phyloP scores from a whole-genome alignment of 2,888 invertebrate species.

The Pyrocoelia pectoralis region DNA sequence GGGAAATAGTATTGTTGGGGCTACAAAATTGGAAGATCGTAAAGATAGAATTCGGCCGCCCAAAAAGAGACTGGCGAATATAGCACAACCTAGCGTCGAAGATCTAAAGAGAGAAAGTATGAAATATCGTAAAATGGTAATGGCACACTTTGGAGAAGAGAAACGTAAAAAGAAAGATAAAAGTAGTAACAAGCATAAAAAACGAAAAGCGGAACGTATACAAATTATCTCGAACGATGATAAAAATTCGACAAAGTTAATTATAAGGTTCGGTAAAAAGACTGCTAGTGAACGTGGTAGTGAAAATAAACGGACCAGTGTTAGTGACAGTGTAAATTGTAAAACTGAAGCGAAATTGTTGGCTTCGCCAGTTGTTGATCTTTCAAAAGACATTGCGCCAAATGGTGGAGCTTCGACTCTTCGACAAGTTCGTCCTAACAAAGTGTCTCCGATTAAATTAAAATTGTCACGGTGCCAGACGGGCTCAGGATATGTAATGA shows the following conservation, averaged over 20 bases:
- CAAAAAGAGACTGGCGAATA: slow-evolving; percentile 74
- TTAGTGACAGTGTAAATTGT: slow-evolving; percentile 28
- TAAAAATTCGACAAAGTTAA: slow-evolving; percentile 68
- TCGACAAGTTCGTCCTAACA: slow-evolving; percentile 69
- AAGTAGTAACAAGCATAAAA: slow-evolving; percentile 64
- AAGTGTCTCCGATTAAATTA: slow-evolving; percentile 82
- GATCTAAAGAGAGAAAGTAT: slow-evolving; percentile 85
- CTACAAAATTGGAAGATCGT: slow-evolving; percentile 59
- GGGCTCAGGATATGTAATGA: slow-evolving; percentile 75
- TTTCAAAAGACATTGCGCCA: slow-evolving; percentile 21
- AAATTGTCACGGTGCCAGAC: slow-evolving; percentile 84
- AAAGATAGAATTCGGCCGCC: slow-evolving; percentile 73
- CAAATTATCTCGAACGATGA: slow-evolving; percentile 66
- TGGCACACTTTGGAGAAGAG: slow-evolving; percentile 82
- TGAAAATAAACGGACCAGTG: slow-evolving; percentile 47
- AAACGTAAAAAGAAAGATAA: slow-evolving; percentile 66
- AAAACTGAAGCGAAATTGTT: slow-evolving; percentile 19
- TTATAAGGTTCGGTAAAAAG: slow-evolving; percentile 43
- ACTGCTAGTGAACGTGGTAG: slow-evolving; percentile 33
- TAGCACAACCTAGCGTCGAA: slow-evolving; percentile 76
- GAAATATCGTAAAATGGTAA: slow-evolving; percentile 84
- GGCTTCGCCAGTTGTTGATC: slow-evolving; percentile 21
- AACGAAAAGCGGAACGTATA: slow-evolving; percentile 63
- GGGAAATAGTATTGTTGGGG: slow-evolving; percentile 62
- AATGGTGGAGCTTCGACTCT: slow-evolving; percentile 55